Base-by-base conservation (phyloP, 2,113 vertebrate genomes). In the Neofelis nebulosa region DNA sequence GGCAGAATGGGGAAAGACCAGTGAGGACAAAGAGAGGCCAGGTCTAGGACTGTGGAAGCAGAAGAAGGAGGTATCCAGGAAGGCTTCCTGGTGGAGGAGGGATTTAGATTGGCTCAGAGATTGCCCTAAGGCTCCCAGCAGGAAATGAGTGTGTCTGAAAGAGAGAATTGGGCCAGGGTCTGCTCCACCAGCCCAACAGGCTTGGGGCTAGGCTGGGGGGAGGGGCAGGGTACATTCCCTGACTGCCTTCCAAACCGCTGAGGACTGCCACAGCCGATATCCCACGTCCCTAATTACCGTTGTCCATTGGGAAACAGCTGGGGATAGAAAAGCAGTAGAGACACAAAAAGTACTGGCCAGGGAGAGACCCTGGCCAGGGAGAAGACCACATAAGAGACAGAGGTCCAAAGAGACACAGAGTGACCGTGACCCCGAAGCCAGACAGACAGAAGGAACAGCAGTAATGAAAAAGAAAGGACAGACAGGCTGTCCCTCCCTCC, bases 41-140 rank as follows among this genome's bases (percentile, higher is more conserved):
- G 25, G 57, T 3, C n/a, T 61, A 68, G 27, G 38, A 7, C 11
- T 36, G 9, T 13, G 63, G 25, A 55, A 45, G 29, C 27, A 27
- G 63, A 57, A 9, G 23, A 65, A 94, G 61, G 15, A 48, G 45
- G 38, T 41, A 12, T 74, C 85, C 50, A 4, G 23, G 78, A 84
- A 95, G 91, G 48, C 91, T 79, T 92, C 91, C 57, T 79, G 33
- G 52, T 63, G 21, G 89, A 94, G 52, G 48, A 89, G n/a, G 66
- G 14, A 25, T 3, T 13, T 13, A 33, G 23, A 45, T 8, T 69
- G 48, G 29, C 65, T 71, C 38, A 36, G 68, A 48, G 48, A 69
- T 74, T 74, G 52, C 19, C 55, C 63, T 25, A 15, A 0, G 19
- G 65, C 31, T 94, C 81, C 50, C 5, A 5, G 8, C 50, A 89